Conservation (phyloP, 30 jellyfish, hydroid and myxozoan genomes). For the Sanderia malayensis region DNA sequence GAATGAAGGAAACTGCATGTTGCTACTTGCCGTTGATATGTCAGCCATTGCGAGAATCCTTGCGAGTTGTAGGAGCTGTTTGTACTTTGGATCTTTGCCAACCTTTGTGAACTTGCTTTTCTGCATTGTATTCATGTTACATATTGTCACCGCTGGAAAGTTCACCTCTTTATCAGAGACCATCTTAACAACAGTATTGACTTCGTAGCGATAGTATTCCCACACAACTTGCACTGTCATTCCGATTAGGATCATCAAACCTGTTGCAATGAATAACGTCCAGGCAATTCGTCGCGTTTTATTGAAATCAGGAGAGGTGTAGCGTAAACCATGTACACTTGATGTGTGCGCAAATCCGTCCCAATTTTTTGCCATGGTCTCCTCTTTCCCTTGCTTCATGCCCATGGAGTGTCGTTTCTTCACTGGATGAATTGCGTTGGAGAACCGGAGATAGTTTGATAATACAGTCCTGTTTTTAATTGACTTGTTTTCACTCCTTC, state of each 20-base stretch:
- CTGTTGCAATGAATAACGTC: slow-evolving; percentile 31
- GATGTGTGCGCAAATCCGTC: slow-evolving; percentile 56
- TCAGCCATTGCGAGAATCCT: slow-evolving; percentile 43
- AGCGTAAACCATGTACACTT: slow-evolving; percentile 54
- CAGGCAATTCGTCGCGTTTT: slow-evolving; percentile 55
- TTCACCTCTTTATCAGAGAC: slow-evolving; percentile 45
- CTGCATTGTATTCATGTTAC: slow-evolving; percentile 62
- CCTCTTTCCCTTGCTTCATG: neutral
- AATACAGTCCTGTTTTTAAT: too few species aligned
- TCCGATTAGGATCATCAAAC: slow-evolving; percentile 26
- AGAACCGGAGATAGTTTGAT: too few species aligned
- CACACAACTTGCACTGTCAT: slow-evolving; percentile 29
- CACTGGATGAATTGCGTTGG: too few species aligned
- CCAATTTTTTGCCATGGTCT: slow-evolving; percentile 47
- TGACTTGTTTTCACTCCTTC: too few species aligned
- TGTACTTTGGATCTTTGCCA: slow-evolving; percentile 28
- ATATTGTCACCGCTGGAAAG: slow-evolving; percentile 69
- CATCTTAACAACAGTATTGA: slow-evolving; percentile 61
- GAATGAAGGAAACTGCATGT: slow-evolving; percentile 3
- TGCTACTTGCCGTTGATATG: slow-evolving; percentile 37
- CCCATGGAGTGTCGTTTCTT: too few species aligned
- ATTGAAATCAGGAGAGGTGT: slow-evolving; percentile 55
- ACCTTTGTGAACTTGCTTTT: slow-evolving; percentile 26
- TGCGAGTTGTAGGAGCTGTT: slow-evolving; percentile 36
- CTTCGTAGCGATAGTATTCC: slow-evolving; percentile 50